Base-by-base conservation (phyloP, 37 sponge, comb jelly and placozoan genomes). In the Tethya wilhelma region DNA sequence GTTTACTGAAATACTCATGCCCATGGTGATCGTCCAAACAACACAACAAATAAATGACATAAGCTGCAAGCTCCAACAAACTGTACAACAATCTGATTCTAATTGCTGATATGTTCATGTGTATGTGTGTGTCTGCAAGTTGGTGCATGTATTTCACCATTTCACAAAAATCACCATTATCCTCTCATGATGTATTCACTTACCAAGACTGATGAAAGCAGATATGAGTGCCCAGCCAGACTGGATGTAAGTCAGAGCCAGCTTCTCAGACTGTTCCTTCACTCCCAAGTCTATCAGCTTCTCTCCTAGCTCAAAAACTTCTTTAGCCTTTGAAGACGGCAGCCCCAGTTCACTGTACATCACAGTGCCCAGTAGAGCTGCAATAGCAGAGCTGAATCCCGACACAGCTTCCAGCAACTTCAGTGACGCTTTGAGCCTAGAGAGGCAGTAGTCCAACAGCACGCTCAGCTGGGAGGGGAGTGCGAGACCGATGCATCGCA, bases 161-260 rank as follows among this genome's bases (percentile, higher is more conserved):
- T n/a, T n/a, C n/a, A n/a, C n/a, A n/a, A n/a, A n/a, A n/a, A n/a
- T n/a, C n/a, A 49, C 53, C 9, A 14, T 9, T 49, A 49, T 9
- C 53, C 14, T 19, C 9, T 49, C 53, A 49, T 19, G 53, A 8
- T 11, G 14, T 45, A 33, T 26, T 11, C 9, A 6, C 72, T 84
- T 32, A 84, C 95, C 96, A n/a, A 97, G 80, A 28, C 90, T 89
- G 58, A 94, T 86, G 85, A 84, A 90, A 32, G 98, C 92, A 41
- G 90, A 90, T n/a, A 97, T 73, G 33, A 97, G 79, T 19, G 84
- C 79, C 98, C 98, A 97, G 33, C 95, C 95, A 67, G 85, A 80
- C 68, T 85, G 89, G 45, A 84, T 79, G 37, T 82, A 64, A 3
- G 82, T 74, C 30, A 78, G 64, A 22, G 88, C 68, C 40, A 83